Conservation (phyloP, 2,797 vertebrate genomes). For the Ctenochaetus hawaiiensis region DNA sequence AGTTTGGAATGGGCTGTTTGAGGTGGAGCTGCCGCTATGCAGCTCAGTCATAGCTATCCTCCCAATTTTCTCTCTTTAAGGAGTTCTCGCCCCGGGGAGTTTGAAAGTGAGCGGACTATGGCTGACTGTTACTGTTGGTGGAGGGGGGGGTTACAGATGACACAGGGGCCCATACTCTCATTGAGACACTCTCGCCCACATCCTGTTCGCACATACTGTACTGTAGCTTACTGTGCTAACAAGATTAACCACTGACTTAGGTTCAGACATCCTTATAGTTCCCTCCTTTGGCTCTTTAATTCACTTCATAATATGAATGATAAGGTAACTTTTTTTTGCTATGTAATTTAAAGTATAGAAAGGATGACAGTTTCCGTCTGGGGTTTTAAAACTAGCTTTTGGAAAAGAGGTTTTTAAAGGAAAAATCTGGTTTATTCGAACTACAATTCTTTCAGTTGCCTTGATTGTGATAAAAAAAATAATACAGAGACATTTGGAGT, state of each 20-base stretch:
- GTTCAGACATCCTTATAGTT: constrained; percentile 27
- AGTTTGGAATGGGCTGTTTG: constrained; percentile 76
- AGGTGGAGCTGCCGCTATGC: constrained; percentile 71
- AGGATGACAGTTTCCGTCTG: not conserved
- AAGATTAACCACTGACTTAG: constrained; percentile 53
- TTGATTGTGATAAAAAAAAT: not conserved
- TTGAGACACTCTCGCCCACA: constrained; percentile 36
- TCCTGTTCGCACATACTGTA: constrained; percentile 42
- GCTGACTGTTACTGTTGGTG: constrained; percentile 43
- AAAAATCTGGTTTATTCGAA: not conserved
- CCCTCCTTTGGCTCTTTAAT: constrained; percentile 19
- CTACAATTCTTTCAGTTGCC: not conserved
- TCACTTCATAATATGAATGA: constrained; percentile 1
- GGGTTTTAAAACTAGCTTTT: not conserved
- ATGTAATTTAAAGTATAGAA: not conserved
- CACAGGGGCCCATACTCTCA: constrained; percentile 38
- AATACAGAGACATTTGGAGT: not conserved
- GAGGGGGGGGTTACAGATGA: constrained; percentile 55
- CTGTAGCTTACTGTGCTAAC: constrained; percentile 40
- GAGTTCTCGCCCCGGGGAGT: constrained; percentile 56
- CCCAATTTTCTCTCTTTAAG: constrained; percentile 72
- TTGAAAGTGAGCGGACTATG: constrained; percentile 52
- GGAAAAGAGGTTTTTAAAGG: not conserved
- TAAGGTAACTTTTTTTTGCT: not conserved
- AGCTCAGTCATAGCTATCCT: constrained; percentile 70